Base-by-base conservation (phyloP, 1,140 invertebrate genomes). In the Cyrtorhinus lividipennis region DNA sequence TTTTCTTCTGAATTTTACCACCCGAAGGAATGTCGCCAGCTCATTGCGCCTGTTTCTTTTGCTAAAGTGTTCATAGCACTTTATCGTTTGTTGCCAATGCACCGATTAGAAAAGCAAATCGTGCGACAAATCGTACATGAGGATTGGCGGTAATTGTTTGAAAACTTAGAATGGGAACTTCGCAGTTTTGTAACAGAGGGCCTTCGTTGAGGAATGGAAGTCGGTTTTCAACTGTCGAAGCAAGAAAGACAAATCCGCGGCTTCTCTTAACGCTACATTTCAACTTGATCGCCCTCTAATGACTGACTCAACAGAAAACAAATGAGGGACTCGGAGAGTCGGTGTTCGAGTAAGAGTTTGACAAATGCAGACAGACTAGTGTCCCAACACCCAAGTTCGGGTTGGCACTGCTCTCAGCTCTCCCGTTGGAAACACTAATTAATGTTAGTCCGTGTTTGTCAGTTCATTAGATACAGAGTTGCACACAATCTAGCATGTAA, bases 391-490 rank as follows among this genome's bases (percentile, higher is more conserved):
- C n/a, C n/a, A n/a, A n/a, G n/a, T n/a, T n/a, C n/a, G n/a, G n/a
- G n/a, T n/a, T 48, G 46, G 18, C 46, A 22, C n/a, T 20, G 18
- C 13, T 20, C 20, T 20, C 15, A 18, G 18, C 56, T 24, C 56
- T 57, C 56, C 56, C 18, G 23, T 13, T 24, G 56, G 20, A 57
- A 22, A 57, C 56, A 20, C 56, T 57, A 57, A 57, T 57, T 57
- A 57, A 57, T 57, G 56, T 57, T 57, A 24, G 20, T 23, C 56
- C 56, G 20, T 24, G 56, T 57, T 57, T 57, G 24, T 24, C 56
- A 57, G 56, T 57, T 57, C 56, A 57, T 57, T 57, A 57, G 56
- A 57, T 57, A 24, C 56, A 57, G 56, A 57, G 5, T 57, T 57
- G 56, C 24, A 57, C 56, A 57, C 56, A 57, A 57, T 57, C 56